phyloP scores from a whole-genome alignment of 2,888 invertebrate species.

The Cryptophagus acutangulus region DNA sequence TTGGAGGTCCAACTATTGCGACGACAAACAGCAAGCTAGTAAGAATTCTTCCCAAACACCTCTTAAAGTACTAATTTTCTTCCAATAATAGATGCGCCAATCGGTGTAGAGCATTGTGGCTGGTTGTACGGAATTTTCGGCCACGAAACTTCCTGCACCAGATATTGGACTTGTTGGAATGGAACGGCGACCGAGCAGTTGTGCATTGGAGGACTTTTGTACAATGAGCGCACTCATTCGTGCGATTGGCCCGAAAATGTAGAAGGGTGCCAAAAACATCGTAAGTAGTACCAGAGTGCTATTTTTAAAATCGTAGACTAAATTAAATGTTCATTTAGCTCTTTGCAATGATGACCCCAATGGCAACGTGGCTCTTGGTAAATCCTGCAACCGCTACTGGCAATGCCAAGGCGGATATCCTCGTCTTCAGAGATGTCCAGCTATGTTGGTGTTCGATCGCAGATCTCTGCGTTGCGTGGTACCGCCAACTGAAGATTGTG shows the following conservation, averaged over 20 bases:
- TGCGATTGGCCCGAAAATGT: constrained; percentile 95
- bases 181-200: constrained; percentile 88
- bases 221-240: constrained; percentile 85
- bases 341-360: constrained; percentile 88
- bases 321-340: constrained; percentile 51
- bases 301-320: too few relatives aligned
- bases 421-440: constrained; percentile 82
- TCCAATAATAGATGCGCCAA: constrained; percentile 81
- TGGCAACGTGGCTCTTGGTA: constrained; percentile 85
- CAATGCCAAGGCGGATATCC: constrained; percentile 92
- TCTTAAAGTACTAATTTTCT: too few relatives aligned
- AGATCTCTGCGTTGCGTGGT: constrained; percentile 79
- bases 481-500: constrained; percentile 86
- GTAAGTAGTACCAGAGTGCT: constrained; percentile 63
- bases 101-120: constrained; percentile 81
- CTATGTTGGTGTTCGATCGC: constrained; percentile 82
- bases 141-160: constrained; percentile 87
- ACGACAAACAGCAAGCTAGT: constrained; percentile 73
- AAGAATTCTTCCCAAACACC: too few relatives aligned
- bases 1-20: constrained; percentile 84
- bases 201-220: constrained; percentile 84
- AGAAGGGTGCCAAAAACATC: constrained; percentile 89
- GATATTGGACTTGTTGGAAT: constrained; percentile 95
- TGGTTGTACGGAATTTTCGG: constrained; percentile 93
- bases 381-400: constrained; percentile 92